Evolutionary conservation across 2,888 invertebrate species (phyloP).

Genomic region (Bellardia bayeri): DNA sequence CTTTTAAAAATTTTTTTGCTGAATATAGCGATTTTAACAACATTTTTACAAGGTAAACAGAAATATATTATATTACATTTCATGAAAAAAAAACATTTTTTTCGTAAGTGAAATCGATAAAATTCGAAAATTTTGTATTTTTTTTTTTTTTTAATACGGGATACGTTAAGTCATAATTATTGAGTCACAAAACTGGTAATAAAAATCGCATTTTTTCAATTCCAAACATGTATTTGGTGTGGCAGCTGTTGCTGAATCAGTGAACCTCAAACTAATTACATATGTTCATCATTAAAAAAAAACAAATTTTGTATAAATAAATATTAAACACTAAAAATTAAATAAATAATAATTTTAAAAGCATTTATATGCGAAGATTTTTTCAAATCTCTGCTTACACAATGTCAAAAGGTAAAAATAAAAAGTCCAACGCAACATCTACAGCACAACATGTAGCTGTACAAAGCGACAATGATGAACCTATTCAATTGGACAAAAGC

Average conservation of each 20-base stretch:
- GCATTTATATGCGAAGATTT: constrained; percentile 38
- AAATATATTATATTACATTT: too few species aligned
- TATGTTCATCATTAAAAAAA: constrained; percentile 38
- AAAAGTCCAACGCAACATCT: constrained; percentile 69
- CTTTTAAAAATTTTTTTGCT: background rate
- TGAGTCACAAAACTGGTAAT: too few species aligned
- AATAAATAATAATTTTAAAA: background rate
- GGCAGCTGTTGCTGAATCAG: background rate
- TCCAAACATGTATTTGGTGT: background rate
- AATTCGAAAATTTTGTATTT: too few species aligned
- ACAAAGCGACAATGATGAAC: constrained; percentile 66
- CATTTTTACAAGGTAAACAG: too few species aligned
- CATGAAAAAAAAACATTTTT: too few species aligned
- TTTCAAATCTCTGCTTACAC: constrained; percentile 48
- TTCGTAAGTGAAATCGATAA: too few species aligned
- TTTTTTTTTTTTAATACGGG: too few species aligned
- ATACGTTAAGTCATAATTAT: too few species aligned
- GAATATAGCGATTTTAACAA: too few species aligned
- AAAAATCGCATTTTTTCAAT: background rate
- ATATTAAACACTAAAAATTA: background rate
- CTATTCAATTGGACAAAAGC: constrained; percentile 85
- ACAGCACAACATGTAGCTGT: background rate
- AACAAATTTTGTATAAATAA: background rate
- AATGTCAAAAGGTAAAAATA: constrained; percentile 80
- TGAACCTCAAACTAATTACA: constrained; percentile 17